Percentiles rank a stretch among this genome's conserved stretches.
Conservation (phyloP, 2,113 vertebrate genomes). For the Mesoclemmys tuberculata region DNA sequence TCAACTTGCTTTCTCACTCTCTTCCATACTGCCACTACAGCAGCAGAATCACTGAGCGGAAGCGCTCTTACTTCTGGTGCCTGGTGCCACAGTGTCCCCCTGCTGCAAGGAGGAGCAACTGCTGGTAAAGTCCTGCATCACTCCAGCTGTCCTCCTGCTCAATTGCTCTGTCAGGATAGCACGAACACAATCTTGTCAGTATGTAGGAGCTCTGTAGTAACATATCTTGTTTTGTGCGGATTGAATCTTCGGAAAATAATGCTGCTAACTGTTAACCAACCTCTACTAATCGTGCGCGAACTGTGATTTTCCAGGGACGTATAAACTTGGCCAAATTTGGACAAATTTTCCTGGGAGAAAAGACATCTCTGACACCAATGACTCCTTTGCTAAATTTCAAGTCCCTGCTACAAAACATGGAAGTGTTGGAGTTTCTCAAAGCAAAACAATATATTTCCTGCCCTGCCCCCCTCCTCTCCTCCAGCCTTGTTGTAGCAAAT, state of each 20-base stretch:
- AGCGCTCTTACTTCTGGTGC: not conserved
- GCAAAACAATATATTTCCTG: not conserved
- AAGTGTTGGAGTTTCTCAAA: not conserved
- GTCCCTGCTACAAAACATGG: not conserved
- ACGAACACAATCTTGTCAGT: not conserved
- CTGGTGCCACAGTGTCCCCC: not conserved
- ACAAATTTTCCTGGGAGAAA: not conserved
- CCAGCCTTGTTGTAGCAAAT: not conserved
- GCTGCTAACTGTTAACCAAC: not conserved
- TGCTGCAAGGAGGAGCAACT: not conserved
- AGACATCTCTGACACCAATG: not conserved
- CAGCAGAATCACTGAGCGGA: not conserved
- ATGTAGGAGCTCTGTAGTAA: not conserved
- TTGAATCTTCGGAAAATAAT: not conserved
- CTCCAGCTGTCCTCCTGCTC: not conserved
- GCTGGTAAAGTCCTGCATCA: rapidly evolving
- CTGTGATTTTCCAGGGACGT: not conserved
- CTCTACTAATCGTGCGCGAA: not conserved
- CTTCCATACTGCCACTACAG: not conserved
- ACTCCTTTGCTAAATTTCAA: not conserved
- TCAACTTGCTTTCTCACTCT: not conserved
- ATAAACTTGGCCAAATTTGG: not conserved
- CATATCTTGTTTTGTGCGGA: rapidly evolving
- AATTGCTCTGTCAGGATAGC: not conserved
- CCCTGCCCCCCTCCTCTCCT: not conserved